phyloP scores from a whole-genome alignment of 2,797 vertebrate species.

The Nannoperca australis region DNA sequence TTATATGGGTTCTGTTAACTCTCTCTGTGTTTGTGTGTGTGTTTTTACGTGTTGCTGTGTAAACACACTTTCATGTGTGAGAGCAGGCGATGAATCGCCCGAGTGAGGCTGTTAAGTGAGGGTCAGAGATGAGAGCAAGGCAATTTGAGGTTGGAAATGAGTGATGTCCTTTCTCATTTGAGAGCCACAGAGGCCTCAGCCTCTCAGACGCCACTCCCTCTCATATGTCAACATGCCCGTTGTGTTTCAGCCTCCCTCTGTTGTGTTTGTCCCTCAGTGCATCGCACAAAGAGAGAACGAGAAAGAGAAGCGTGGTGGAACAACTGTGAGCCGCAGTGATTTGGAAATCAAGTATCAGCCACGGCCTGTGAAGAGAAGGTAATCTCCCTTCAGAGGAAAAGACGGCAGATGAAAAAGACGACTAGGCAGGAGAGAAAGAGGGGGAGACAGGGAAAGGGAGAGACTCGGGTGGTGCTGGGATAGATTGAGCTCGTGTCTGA shows the following conservation, averaged over 20 bases:
- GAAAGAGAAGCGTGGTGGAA: conserved; percentile 17
- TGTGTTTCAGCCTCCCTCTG: conserved; percentile 43
- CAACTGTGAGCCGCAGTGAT: conserved; percentile 46
- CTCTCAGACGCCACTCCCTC: conserved; percentile 65
- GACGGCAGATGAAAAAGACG: conserved; percentile 42
- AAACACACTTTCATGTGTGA: conserved; percentile 56
- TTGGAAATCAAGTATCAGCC: conserved; percentile 72
- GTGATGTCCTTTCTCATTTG: conserved; percentile 86
- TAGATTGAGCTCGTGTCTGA: conserved; percentile 47
- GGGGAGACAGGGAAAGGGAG: background rate
- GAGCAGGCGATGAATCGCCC: conserved; percentile 54
- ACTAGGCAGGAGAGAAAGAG: background rate
- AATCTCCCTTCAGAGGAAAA: conserved; percentile 50
- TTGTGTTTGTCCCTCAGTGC: conserved; percentile 45
- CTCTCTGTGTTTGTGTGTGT: background rate
- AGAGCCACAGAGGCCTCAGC: conserved; percentile 68
- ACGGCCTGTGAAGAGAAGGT: conserved; percentile 43
- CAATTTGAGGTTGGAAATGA: conserved; percentile 89
- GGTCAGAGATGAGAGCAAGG: conserved; percentile 87
- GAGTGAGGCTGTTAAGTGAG: conserved; percentile 78
- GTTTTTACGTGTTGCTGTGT: conserved; percentile 38
- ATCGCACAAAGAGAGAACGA: conserved; percentile 19
- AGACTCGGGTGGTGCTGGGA: conserved; percentile 19
- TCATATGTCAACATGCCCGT: conserved; percentile 67
- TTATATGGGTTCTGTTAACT: background rate